A percentile compares a stretch with the other conserved stretches of the same genome.
phyloP scores from a whole-genome alignment of 2,888 invertebrate species.

The Drosophila austrosaltans region DNA sequence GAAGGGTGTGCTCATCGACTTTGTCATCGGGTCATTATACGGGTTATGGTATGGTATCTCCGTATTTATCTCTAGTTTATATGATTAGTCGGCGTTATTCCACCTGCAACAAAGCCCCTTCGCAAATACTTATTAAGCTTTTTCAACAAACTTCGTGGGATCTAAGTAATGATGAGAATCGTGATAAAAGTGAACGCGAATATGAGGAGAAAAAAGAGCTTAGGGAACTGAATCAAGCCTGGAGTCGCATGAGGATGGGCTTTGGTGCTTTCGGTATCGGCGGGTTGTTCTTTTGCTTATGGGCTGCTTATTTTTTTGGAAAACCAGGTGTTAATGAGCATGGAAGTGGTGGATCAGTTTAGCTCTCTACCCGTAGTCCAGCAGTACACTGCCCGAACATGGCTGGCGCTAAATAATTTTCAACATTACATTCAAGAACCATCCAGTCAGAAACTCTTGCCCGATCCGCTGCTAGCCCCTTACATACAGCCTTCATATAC shows the following conservation, averaged over 20 bases:
- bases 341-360: constrained; percentile 89
- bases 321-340: constrained; percentile 88
- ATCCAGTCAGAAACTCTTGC: constrained; percentile 95
- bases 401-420: constrained; percentile 89
- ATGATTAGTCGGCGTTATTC: constrained; percentile 53
- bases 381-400: constrained; percentile 89
- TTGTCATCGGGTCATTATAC: not conserved
- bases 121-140: constrained; percentile 84
- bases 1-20: not conserved
- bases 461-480: constrained; percentile 95
- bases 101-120: constrained; percentile 53
- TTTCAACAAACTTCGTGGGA: constrained; percentile 85
- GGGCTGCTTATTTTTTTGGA: constrained; percentile 88
- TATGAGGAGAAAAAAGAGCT: constrained; percentile 86
- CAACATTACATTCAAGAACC: constrained; percentile 95
- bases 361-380: constrained; percentile 87
- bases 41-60: not conserved
- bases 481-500: constrained; percentile 98
- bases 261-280: constrained; percentile 87
- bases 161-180: constrained; percentile 83
- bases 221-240: constrained; percentile 88
- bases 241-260: constrained; percentile 89
- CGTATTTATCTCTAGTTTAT: constrained; percentile 21
- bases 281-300: constrained; percentile 85
- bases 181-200: constrained; percentile 74